These are phyloP conservation scores for Xiphorhynchus elegans DNA, from an alignment of 2,113 vertebrate species.

Conservation along the genomic window DNA sequence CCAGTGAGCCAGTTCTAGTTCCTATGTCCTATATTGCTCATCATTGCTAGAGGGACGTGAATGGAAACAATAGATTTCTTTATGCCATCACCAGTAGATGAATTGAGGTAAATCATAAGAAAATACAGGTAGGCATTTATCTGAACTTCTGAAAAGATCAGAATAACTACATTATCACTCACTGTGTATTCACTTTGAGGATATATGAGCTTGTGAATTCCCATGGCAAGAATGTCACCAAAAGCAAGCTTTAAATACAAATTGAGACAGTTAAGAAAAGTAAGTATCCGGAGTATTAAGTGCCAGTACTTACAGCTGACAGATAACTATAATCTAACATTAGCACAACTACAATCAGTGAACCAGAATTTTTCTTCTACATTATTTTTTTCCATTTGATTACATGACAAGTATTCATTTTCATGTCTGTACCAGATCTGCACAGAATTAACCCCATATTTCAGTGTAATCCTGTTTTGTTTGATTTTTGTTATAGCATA, in stretches of 20 bases:
- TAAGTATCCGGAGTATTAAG: background rate
- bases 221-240: background rate
- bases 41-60: background rate
- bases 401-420: constrained; percentile 27
- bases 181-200: background rate
- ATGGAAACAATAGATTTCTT: background rate
- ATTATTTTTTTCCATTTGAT: constrained; percentile 27
- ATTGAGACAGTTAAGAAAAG: background rate
- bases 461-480: background rate
- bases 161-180: background rate
- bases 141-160: constrained; percentile 26
- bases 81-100: background rate
- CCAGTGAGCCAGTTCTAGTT: background rate
- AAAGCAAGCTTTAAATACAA: background rate
- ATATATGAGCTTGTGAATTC: background rate
- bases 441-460: background rate
- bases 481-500: background rate
- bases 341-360: background rate
- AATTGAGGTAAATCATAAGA: background rate
- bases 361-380: background rate
- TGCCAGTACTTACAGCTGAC: background rate
- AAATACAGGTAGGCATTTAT: background rate
- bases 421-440: background rate
- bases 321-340: constrained; percentile 8
- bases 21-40: background rate